These are phyloP conservation scores for Latrodectus elegans DNA, from an alignment of 2,888 invertebrate species.

Conservation along the genomic window DNA sequence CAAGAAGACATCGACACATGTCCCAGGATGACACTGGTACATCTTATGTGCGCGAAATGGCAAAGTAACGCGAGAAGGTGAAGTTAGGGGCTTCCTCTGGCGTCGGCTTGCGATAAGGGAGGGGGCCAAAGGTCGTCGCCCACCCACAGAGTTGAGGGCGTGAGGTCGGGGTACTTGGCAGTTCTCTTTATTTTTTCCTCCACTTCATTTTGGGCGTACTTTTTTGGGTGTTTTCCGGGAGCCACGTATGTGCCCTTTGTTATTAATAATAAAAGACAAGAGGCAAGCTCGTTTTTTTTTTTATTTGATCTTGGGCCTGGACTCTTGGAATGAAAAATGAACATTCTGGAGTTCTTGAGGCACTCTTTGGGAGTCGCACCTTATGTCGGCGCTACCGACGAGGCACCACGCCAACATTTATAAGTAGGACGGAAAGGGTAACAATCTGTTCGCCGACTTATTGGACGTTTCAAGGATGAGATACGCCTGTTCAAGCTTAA, in stretches of 20 bases:
- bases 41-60: background rate
- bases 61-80: constrained; percentile 15
- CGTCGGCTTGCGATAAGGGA: constrained; percentile 44
- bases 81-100: constrained; percentile 14
- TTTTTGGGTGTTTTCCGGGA: constrained; percentile 51
- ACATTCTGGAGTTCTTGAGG: constrained; percentile 9
- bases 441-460: background rate
- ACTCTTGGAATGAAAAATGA: constrained; percentile 27
- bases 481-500: too few relatives aligned
- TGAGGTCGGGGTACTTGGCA: constrained; percentile 20
- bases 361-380: constrained; percentile 12
- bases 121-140: constrained; percentile 56
- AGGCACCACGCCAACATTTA: constrained; percentile 28
- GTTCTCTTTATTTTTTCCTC: constrained; percentile 29
- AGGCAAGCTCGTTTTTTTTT: constrained; percentile 10
- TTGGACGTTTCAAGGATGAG: too few relatives aligned
- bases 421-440: constrained; percentile 2
- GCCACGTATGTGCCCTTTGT: constrained; percentile 54
- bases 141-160: constrained; percentile 58
- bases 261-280: constrained; percentile 60
- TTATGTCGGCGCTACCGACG: constrained; percentile 43
- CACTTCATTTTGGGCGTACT: constrained; percentile 30
- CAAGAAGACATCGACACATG: constrained; percentile 19
- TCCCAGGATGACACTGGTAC: constrained; percentile 6
- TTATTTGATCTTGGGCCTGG: constrained; percentile 5